Conservation (phyloP, 1,140 invertebrate species). For the Drosophila pallidifrons region DNA sequence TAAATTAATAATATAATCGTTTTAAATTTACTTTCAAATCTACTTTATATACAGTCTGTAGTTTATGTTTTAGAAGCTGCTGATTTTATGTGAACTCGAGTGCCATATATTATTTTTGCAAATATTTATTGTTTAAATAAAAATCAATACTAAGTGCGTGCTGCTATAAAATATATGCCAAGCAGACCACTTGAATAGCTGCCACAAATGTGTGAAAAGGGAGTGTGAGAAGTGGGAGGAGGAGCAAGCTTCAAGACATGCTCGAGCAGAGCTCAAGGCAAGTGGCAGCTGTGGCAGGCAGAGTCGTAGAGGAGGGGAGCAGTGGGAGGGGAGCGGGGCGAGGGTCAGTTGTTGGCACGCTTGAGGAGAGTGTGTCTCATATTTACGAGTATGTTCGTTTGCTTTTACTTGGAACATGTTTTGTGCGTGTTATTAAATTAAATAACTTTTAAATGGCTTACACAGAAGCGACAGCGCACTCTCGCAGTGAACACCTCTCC, state of each 20-base stretch:
- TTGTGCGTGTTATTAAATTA: conserved; percentile 80
- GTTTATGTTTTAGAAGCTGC: neutral
- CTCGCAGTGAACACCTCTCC: conserved; percentile 18
- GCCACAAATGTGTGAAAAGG: neutral
- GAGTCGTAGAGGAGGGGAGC: neutral
- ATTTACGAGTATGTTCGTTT: conserved; percentile 56
- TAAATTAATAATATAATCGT: too few species aligned
- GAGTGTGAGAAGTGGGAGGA: too few species aligned
- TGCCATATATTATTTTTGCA: neutral
- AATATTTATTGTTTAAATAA: conserved; percentile 19
- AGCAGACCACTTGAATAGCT: conserved; percentile 10
- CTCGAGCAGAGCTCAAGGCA: neutral
- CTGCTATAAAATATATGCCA: conserved; percentile 5
- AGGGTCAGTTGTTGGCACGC: conserved; percentile 2
- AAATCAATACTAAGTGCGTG: conserved; percentile 24
- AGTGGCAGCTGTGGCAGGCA: neutral
- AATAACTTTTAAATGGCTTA: conserved; percentile 79
- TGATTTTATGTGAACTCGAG: neutral
- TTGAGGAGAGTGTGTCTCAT: conserved; percentile 23
- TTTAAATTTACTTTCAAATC: too few species aligned
- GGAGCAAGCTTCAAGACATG: neutral
- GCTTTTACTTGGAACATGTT: conserved; percentile 72
- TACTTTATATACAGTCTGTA: neutral
- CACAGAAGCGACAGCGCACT: conserved; percentile 45
- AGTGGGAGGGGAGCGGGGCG: neutral